Evolutionary conservation across 1,140 invertebrate genomes (phyloP).

Genomic region (Cyphomyrmex costatus): DNA sequence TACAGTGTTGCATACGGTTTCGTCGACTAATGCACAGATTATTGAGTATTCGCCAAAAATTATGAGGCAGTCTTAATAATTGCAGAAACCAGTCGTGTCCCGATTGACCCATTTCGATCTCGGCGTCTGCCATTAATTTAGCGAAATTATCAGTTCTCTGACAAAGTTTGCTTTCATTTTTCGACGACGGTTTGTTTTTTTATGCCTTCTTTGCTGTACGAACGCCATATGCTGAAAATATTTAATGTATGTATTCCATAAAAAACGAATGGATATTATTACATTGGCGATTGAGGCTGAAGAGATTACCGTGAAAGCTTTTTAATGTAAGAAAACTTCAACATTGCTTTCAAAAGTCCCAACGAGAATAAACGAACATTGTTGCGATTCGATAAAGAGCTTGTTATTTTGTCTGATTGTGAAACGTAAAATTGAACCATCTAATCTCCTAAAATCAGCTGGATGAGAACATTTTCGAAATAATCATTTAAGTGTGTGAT

Average conservation of each 20-base stretch:
- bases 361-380: not conserved
- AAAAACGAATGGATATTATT: constrained; percentile 19
- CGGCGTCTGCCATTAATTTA: constrained; percentile 41
- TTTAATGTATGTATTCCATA: constrained; percentile 27
- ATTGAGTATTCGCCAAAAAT: constrained; percentile 27
- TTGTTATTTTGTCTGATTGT: constrained; percentile 36
- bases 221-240: not conserved
- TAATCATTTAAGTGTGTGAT: constrained; percentile 65
- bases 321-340: constrained; percentile 32
- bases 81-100: constrained; percentile 27
- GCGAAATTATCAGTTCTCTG: constrained; percentile 44
- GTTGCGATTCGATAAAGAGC: not conserved
- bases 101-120: constrained; percentile 57
- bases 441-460: not conserved
- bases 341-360: not conserved
- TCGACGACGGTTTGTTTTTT: constrained; percentile 1
- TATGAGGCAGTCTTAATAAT: constrained; percentile 37
- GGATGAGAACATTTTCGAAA: not conserved
- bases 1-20: constrained; percentile 15
- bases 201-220: not conserved
- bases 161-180: constrained; percentile 26
- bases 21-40: constrained; percentile 28
- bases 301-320: constrained; percentile 16
- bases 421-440: constrained; percentile 50
- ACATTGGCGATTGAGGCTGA: not conserved